Percentiles rank a stretch among this genome's conserved stretches.
Conservation (phyloP, 2,113 vertebrate genomes). For the Ciconia stormi region DNA sequence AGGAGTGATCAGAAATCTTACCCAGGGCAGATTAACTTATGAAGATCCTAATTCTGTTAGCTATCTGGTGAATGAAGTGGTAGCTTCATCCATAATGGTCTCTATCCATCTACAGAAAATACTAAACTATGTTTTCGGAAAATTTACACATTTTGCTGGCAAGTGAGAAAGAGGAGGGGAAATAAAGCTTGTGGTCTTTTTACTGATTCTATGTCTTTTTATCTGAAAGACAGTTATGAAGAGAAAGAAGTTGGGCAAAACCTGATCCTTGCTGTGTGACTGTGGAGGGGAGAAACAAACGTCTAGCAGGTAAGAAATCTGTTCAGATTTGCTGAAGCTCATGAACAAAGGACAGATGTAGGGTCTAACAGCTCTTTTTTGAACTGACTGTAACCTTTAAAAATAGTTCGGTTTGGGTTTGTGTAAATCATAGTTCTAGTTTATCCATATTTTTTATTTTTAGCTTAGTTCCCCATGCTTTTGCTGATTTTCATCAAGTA, state of each 20-base stretch:
- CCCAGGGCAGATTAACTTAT: neutral
- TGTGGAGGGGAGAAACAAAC: neutral
- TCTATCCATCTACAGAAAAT: neutral
- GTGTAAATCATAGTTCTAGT: neutral
- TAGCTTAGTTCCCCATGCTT: neutral
- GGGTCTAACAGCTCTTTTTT: neutral
- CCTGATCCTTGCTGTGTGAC: neutral
- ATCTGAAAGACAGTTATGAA: neutral
- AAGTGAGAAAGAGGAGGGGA: neutral
- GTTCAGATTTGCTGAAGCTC: neutral
- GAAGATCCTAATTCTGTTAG: neutral
- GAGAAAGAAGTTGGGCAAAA: neutral
- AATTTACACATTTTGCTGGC: neutral
- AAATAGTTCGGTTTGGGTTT: neutral
- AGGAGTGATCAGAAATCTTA: neutral
- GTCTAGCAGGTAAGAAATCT: neutral
- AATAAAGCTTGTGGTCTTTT: neutral
- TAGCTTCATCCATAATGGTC: neutral
- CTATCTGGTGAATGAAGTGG: neutral
- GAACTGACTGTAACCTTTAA: neutral
- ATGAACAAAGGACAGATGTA: neutral
- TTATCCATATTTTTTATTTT: neutral
- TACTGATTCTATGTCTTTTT: neutral
- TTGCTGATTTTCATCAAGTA: neutral
- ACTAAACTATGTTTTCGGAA: neutral